These are phyloP conservation scores for Pyrochroa serraticornis DNA, from an alignment of 2,888 invertebrate genomes.

Conservation along the genomic window DNA sequence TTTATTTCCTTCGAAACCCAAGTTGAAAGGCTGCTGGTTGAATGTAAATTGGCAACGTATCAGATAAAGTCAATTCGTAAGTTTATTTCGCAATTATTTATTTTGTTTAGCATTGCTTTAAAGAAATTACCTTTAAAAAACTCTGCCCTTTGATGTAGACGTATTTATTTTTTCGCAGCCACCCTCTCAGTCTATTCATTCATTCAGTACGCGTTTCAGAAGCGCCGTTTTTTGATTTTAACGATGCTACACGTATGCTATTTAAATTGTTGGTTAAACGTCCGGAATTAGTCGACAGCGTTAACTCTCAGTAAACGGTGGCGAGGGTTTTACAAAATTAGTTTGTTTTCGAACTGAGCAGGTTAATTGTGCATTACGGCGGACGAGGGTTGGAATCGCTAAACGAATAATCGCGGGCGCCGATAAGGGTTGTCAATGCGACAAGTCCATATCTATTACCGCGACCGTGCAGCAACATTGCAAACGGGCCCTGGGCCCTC, in stretches of 20 bases:
- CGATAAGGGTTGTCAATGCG: conserved; percentile 9
- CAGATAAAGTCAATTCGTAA: conserved; percentile 11
- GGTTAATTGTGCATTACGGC: conserved; percentile 6
- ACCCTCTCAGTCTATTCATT: too few species aligned
- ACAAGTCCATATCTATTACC: conserved; percentile 22
- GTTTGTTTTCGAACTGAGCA: conserved; percentile 4
- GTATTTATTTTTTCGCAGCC: too few species aligned
- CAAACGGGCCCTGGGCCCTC: conserved; percentile 30
- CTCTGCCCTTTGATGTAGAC: too few species aligned
- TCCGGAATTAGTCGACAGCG: neutral
- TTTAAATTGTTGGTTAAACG: neutral
- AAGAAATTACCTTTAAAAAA: too few species aligned
- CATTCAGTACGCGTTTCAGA: neutral
- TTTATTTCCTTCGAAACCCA: too few species aligned
- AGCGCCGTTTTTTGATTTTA: neutral
- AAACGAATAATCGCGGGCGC: conserved; percentile 7
- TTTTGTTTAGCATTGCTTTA: conserved; percentile 12
- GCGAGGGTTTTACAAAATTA: neutral
- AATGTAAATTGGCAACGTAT: conserved; percentile 4
- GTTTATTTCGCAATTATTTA: conserved; percentile 22
- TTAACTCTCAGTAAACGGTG: neutral
- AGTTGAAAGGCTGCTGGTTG: too few species aligned
- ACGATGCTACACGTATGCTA: neutral
- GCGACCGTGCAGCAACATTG: conserved; percentile 23
- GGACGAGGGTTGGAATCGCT: conserved; percentile 5